Percentiles rank a stretch among this genome's conserved stretches.
Evolutionary conservation across 2,797 vertebrate species (phyloP).

Genomic region (Gallinago stenura): DNA sequence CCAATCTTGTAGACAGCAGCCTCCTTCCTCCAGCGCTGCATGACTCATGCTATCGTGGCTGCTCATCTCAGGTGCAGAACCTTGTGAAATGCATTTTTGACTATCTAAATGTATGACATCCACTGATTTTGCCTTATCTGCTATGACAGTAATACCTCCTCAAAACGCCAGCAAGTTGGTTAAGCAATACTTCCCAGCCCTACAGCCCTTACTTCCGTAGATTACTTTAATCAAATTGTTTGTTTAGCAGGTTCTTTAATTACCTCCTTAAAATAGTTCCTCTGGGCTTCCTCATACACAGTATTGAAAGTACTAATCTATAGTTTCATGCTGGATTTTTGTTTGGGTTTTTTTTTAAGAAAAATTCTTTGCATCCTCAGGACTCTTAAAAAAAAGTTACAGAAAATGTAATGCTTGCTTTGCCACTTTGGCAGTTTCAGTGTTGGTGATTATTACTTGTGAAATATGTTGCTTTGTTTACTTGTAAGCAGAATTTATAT

Average conservation of each 20-base stretch:
- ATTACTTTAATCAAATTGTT: constrained; percentile 31
- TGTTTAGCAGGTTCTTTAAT: constrained; percentile 51
- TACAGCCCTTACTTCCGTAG: constrained; percentile 3
- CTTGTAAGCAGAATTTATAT: background rate
- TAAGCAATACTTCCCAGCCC: constrained; percentile 38
- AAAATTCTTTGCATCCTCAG: background rate
- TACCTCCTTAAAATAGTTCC: constrained; percentile 24
- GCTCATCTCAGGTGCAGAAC: constrained; percentile 53
- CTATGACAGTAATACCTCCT: constrained; percentile 24
- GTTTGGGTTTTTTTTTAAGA: background rate
- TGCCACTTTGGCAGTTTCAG: background rate
- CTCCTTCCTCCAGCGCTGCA: background rate
- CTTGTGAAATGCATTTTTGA: constrained; percentile 47
- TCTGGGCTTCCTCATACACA: background rate
- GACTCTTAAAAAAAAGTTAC: background rate
- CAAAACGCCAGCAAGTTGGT: constrained; percentile 2
- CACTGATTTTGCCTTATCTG: constrained; percentile 57
- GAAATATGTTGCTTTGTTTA: background rate
- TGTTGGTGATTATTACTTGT: background rate
- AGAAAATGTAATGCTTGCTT: background rate
- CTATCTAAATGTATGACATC: constrained; percentile 49
- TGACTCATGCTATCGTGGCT: constrained; percentile 49
- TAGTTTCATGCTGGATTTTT: background rate
- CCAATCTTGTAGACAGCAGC: background rate
- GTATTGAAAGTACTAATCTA: background rate